Evolutionary conservation across 1,140 invertebrate genomes (phyloP).

Genomic region (Trichonephila clavipes): DNA sequence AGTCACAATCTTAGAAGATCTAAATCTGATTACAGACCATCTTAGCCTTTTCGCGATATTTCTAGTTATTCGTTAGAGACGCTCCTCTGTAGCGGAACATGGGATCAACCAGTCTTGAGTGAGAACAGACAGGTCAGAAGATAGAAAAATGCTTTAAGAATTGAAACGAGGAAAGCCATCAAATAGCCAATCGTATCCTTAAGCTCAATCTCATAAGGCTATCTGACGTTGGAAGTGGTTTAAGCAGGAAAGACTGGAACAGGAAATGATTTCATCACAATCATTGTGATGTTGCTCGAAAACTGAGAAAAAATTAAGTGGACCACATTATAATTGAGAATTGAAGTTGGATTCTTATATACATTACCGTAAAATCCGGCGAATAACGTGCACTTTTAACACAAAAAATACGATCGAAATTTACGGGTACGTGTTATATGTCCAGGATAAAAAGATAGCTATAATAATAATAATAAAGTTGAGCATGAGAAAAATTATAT

Average conservation of each 20-base stretch:
- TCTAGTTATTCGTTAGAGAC: background rate
- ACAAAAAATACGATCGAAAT: too few relatives aligned
- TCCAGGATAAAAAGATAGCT: too few relatives aligned
- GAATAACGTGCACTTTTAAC: too few relatives aligned
- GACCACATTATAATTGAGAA: background rate
- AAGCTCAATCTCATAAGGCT: conserved; percentile 1
- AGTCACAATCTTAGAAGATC: background rate
- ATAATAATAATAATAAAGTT: too few relatives aligned
- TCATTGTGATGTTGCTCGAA: background rate
- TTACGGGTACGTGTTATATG: too few relatives aligned
- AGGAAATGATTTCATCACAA: conserved; percentile 2
- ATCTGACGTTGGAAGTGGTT: background rate
- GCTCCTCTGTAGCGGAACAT: background rate
- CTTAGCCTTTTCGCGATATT: background rate
- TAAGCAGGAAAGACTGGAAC: background rate
- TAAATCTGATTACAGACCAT: too few relatives aligned
- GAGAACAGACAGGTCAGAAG: background rate
- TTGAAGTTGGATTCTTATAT: background rate
- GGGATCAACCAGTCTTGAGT: background rate
- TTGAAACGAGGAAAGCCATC: conserved; percentile 1
- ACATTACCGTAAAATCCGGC: too few relatives aligned
- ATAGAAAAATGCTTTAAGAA: background rate
- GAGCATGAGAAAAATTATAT: too few relatives aligned
- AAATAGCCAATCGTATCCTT: background rate
- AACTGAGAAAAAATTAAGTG: background rate